Conservation (phyloP, 2,888 invertebrate species). For the Lasioglossum zephyrum region DNA sequence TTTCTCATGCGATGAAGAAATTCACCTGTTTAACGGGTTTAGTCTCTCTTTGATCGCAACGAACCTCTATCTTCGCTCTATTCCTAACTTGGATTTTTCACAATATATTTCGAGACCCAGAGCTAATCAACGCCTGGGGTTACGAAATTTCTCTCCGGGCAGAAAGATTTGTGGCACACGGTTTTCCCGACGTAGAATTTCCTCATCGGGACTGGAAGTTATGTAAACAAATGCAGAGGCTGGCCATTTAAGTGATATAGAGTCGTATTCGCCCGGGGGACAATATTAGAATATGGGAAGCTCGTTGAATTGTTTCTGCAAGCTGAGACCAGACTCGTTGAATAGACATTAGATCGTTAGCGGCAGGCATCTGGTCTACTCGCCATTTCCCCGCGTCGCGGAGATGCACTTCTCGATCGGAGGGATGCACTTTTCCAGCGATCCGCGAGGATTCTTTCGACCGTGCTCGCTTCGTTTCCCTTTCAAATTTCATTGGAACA, state of each 20-base stretch:
- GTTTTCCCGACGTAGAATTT: neutral
- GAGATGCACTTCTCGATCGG: neutral
- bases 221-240: neutral
- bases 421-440: neutral
- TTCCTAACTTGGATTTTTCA: neutral
- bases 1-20: neutral
- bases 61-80: neutral
- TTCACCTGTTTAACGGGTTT: neutral
- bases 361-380: neutral
- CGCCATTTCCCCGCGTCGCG: neutral
- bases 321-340: neutral
- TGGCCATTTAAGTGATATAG: neutral
- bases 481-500: neutral
- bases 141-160: neutral
- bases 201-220: neutral
- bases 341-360: slow-evolving; percentile 34
- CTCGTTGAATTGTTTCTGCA: slow-evolving; percentile 1
- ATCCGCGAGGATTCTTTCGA: neutral
- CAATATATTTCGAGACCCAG: neutral
- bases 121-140: neutral
- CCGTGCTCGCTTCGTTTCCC: slow-evolving; percentile 1
- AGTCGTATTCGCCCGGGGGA: neutral
- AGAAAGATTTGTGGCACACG: neutral
- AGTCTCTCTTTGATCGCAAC: neutral
- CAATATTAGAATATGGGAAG: slow-evolving; percentile 7